Percentiles rank a stretch among this genome's conserved stretches.
These are phyloP conservation scores for Erpornis zantholeuca DNA, from an alignment of 2,113 vertebrate genomes.

Conservation along the genomic window DNA sequence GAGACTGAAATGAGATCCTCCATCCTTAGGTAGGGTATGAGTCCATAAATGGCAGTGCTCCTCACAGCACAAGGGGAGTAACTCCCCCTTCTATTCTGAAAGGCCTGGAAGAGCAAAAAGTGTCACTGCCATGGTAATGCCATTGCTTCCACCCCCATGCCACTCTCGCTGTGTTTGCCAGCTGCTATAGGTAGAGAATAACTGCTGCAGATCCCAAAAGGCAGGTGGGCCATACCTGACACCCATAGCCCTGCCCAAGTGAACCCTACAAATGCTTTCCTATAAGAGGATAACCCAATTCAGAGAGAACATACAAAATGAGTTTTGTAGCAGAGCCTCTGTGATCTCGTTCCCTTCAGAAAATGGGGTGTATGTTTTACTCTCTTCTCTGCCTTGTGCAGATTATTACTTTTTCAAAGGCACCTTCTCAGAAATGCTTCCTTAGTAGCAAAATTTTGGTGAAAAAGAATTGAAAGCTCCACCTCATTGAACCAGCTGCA, in stretches of 20 bases:
- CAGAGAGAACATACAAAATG: background rate
- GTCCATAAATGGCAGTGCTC: background rate
- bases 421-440: background rate
- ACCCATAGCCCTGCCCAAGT: background rate
- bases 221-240: background rate
- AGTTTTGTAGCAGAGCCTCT: background rate
- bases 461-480: background rate
- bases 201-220: background rate
- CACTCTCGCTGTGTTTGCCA: accelerated
- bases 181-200: background rate
- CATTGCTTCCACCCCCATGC: accelerated
- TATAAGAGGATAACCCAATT: accelerated
- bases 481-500: background rate
- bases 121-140: background rate
- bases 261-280: background rate
- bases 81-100: background rate
- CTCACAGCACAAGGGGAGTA: background rate
- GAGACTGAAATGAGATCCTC: background rate
- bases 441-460: background rate
- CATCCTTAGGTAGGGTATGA: background rate
- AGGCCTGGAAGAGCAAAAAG: background rate
- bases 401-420: background rate
- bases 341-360: background rate
- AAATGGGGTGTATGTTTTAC: background rate
- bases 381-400: background rate